Evolutionary conservation across 1,140 invertebrate species (phyloP), one percentile per base, ranked within the genome.

Genomic region (Hylaeus volcanicus): DNA sequence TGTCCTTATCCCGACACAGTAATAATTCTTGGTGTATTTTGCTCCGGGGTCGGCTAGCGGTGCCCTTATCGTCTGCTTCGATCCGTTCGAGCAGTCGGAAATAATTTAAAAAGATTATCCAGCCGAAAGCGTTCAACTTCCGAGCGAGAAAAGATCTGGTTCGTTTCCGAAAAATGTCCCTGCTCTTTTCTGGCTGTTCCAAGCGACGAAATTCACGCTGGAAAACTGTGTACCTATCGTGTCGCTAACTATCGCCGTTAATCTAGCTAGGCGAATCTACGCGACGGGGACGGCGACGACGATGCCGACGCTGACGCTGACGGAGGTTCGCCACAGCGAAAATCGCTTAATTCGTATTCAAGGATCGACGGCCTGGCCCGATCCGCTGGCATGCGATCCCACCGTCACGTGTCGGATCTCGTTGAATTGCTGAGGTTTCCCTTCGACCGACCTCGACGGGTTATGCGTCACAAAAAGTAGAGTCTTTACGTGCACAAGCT

Each of bases 401-500:
- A 61, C 41, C 84, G 86, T 88, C 89, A 89, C 85, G 82, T 89
- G 80, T 85, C 88, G 77, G 82, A 84, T 81, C 82, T 83, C 77
- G 85, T 77, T 84, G 88, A 90, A 89, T 80, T 86, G 84, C 84
- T 89, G 87, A 89, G 89, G 89, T 88, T 90, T 90, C 89, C 83
- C 82, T 88, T 77, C 45, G 58, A 68, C 70, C 74, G 74, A 70
- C 77, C 72, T 72, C 78, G 69, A 12, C 79, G 74, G n/a, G 82
- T 86, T 81, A 86, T 84, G 81, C 87, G 79, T 84, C 75, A 83
- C 65, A 83, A 88, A 84, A 88, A 83, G 56, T 74, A 79, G 60
- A 84, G 56, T 76, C 81, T 87, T 86, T 84, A 85, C 85, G 74
- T 87, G 77, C 84, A 84, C 79, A 80, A 85, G 82, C 74, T 89